Base-by-base conservation (phyloP, 2,113 vertebrate genomes). In the Phrynosoma blainvillii region DNA sequence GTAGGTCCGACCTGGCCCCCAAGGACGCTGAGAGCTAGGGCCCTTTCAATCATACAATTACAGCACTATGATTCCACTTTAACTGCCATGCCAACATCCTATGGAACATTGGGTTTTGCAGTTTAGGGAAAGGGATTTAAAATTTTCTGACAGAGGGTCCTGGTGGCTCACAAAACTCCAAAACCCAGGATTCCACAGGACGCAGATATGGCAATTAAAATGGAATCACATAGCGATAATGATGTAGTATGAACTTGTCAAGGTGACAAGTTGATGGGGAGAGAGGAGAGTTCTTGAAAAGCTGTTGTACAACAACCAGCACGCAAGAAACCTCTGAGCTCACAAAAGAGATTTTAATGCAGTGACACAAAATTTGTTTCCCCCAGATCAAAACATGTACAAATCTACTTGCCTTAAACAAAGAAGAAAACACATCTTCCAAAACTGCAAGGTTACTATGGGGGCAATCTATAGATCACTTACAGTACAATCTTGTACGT, bases 341-440 rank as follows among this genome's bases (percentile, higher is more conserved):
- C 52, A 36, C 68, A 25, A 79, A 79, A 86, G 77, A 59, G 23
- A 79, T 79, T 79, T 87, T 87, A 87, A 87, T 87, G 66, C n/a
- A 87, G 36, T 40, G 23, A 71, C 65, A 86, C 18, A 36, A 54
- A 12, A 14, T 25, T 71, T 73, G 3, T 62, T 70, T 79, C 20
- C 36, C 27, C 8, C 10, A 66, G 66, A 71, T 80, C 78, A 71
- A 59, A 87, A 65, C 59, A 65, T n/a, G 6, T 80, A 52, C 66
- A 80, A 16, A 71, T 71, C 85, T 70, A 20, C 23, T 32, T 7
- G 56, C 21, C 21, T 65, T 86, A 36, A 68, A 70, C 65, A 87
- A 80, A 86, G 5, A 18, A 75, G 5, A 27, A 82, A 79, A 54
- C 1, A 32, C 20, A 68, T 54, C 42, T 79, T 47, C 56, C 84